Evolutionary conservation across 2,888 invertebrate genomes (phyloP).

Genomic region (Glaucopsyche alexis): DNA sequence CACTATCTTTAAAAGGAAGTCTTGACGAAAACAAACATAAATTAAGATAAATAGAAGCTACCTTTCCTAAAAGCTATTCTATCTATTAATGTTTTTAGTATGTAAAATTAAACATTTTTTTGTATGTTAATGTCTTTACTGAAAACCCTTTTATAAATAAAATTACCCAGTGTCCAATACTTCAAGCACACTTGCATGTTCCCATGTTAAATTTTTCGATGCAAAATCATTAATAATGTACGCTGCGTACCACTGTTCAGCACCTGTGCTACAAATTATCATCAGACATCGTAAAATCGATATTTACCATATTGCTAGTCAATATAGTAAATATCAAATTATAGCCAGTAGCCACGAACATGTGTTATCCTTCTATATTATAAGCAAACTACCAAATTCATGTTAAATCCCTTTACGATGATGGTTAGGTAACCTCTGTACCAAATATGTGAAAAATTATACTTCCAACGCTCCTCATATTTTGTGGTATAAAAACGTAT

Average conservation of each 20-base stretch:
- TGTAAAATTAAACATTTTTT: no score
- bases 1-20: no score
- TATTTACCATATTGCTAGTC: slow-evolving; percentile 4
- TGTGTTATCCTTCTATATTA: background rate
- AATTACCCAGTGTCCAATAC: background rate
- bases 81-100: no score
- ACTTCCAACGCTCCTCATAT: background rate
- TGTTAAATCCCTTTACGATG: no score
- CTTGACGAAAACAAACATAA: no score
- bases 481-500: background rate
- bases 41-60: no score
- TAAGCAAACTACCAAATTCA: no score
- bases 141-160: background rate
- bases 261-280: slow-evolving; percentile 20
- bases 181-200: background rate
- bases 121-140: no score
- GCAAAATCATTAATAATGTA: slow-evolving; percentile 22
- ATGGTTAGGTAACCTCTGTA: no score
- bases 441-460: background rate
- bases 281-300: slow-evolving; percentile 12
- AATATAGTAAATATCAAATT: background rate
- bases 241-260: background rate
- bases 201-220: slow-evolving; percentile 7
- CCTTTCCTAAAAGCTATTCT: no score
- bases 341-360: background rate